Base-by-base conservation (phyloP, 2,888 invertebrate genomes). In the Melieria picta region DNA sequence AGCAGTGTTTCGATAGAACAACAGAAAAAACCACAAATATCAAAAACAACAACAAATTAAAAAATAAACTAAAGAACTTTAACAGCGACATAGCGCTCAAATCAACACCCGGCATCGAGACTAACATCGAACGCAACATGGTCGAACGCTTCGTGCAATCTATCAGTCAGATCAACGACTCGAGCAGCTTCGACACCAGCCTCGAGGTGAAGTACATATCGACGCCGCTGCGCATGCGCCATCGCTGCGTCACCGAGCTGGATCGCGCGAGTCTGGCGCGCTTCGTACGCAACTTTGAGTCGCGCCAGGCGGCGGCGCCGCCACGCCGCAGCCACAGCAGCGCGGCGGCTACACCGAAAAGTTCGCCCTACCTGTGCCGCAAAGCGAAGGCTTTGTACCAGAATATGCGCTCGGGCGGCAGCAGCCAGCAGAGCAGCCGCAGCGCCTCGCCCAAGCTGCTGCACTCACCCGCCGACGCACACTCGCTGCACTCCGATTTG, bases 141-240 rank as follows among this genome's bases (percentile, higher is more conserved):
- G 86, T 86, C 9, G 85, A 85, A 69, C 80, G 84, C 65, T 87
- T 86, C 64, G 85, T 84, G 52, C 83, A 84, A 73, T 83, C 84
- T 7, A 79, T 86, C 73, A 82, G 81, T 11, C 82, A 83, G 55
- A 79, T 85, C 7, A 87, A 87, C 73, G 86, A 87, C 75, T 87
- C 86, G 5, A 84, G 83, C 69, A 82, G 82, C 78, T 86, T 87
- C 67, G 87, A 87, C 75, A 83, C 85, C 76, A 87, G 87, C 75
- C 82, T 87, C 70, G 86, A 86, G 79, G 80, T 87, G 72, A 86
- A 86, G 72, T 77, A 81, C 9, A 83, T 86, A 30, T 78, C 79
- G 55, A 82, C 80, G 61, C 81, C 81, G 10, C 77, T 73, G n/a
- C 76, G 72, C 4, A 47, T 67, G 57, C 80, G 82, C 0, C 83